A percentile compares a stretch with the other conserved stretches of the same genome.
Conservation (phyloP, 2,888 invertebrate species). For the Pasiphila rectangulata region DNA sequence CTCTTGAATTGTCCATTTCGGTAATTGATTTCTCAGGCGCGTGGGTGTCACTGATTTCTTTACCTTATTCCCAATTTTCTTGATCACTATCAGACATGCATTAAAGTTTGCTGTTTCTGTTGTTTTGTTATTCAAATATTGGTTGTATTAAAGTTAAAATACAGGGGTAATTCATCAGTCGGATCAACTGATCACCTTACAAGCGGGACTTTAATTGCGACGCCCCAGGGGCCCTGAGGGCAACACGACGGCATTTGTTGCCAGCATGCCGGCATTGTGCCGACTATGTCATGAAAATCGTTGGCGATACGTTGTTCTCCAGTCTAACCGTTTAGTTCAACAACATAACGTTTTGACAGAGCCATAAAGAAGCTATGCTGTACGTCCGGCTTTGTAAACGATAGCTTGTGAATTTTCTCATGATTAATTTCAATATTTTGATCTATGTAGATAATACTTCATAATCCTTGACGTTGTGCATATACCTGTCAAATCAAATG, state of each 20-base stretch:
- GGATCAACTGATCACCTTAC: constrained; percentile 57
- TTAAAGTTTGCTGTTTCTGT: constrained; percentile 6
- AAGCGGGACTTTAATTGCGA: constrained; percentile 66
- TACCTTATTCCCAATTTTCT: constrained; percentile 12
- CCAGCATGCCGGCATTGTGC: constrained; percentile 53
- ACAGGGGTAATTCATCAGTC: constrained; percentile 44
- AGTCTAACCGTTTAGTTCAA: constrained; percentile 44
- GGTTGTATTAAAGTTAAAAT: constrained; percentile 24
- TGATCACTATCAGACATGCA: constrained; percentile 10
- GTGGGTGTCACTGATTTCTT: constrained; percentile 22
- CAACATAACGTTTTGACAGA: constrained; percentile 40
- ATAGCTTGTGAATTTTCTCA: constrained; percentile 10
- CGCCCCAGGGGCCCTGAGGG: constrained; percentile 67
- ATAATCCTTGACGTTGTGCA: not conserved
- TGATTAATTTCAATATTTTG: constrained; percentile 3
- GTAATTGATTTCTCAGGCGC: constrained; percentile 32
- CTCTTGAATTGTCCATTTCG: constrained; percentile 31
- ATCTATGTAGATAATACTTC: constrained; percentile 2
- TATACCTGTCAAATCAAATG: not conserved
- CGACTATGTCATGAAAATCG: constrained; percentile 60
- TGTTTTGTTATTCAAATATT: constrained; percentile 15
- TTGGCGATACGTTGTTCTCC: constrained; percentile 54
- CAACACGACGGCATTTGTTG: constrained; percentile 67
- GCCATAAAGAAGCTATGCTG: constrained; percentile 33
- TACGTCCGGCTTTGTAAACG: constrained; percentile 22